Evolutionary conservation across 2,888 invertebrate species (phyloP), one percentile per base, ranked within the genome.

Genomic region (Gryllus longicercus): DNA sequence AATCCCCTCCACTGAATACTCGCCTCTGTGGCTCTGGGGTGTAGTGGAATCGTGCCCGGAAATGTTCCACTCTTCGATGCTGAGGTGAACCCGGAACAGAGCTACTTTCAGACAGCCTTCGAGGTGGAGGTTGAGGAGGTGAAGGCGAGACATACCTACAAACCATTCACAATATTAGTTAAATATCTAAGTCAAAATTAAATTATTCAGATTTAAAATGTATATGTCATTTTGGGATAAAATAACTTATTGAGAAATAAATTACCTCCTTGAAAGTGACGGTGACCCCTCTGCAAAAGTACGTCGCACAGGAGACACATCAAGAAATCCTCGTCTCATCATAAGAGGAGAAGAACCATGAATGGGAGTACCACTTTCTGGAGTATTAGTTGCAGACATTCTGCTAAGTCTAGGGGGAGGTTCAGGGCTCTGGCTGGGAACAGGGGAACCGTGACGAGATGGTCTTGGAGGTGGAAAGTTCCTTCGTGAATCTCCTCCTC

Each of bases 41-140:
- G 83, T 87, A 88, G 83, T 87, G 88, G 83, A 88, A 84, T 82
- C 92, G 90, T 21, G 92, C 90, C 82, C 92, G 89, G 80, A 92
- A 88, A 84, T 84, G 83, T 75, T 84, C 83, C 21, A 84, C 82
- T 76, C 84, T 84, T 25, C 81, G 82, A 78, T 92, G 91, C 83
- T 91, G 92, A 21, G 93, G 93, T 79, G 92, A 93, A 76, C 92
- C 92, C 38, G 93, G 93, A 80, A 93, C 92, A 51, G 91, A 91
- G 83, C 86, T 89, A 85, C 92, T 92, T 86, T 93, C 93, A 2
- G 92, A 92, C 38, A 92, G 88, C 81, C 92, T 89, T 81, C 93
- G 87, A 11, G 91, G 91, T 5, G 91, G 91, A 63, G 91, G 91
- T 82, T 90, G 88, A 50, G 91, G 91, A 77, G 91, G 91, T 80